These are phyloP conservation scores for Cancer borealis DNA, from an alignment of 2,888 invertebrate genomes.

Conservation along the genomic window DNA sequence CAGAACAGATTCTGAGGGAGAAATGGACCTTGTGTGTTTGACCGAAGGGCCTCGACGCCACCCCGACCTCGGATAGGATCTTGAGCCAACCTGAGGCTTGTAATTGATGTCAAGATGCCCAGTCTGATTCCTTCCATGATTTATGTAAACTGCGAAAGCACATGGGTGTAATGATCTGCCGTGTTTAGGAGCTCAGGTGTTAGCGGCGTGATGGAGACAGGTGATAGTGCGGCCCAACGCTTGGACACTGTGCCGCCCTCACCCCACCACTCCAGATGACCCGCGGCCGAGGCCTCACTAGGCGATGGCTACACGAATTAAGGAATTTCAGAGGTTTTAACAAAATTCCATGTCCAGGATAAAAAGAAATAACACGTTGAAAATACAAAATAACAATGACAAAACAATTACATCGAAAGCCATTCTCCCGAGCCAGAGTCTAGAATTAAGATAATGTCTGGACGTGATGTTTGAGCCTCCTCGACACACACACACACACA, in stretches of 20 bases:
- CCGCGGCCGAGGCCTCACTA: not conserved
- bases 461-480: not conserved
- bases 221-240: slow-evolving; percentile 58
- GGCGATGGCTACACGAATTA: not conserved
- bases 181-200: slow-evolving; percentile 72
- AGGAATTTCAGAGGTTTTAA: not conserved
- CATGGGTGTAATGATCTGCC: slow-evolving; percentile 74
- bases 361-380: not conserved
- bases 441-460: not conserved
- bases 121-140: slow-evolving; percentile 70
- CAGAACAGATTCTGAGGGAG: not conserved
- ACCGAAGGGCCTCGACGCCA: slow-evolving; percentile 47
- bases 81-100: slow-evolving; percentile 72
- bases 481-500: not conserved
- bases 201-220: slow-evolving; percentile 67
- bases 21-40: slow-evolving; percentile 49
- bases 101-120: slow-evolving; percentile 75
- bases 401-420: slow-evolving; percentile 1
- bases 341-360: not conserved
- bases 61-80: slow-evolving; percentile 65
- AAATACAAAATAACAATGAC: not conserved
- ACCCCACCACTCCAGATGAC: not conserved
- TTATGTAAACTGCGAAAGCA: slow-evolving; percentile 75
- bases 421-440: not conserved
- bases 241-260: slow-evolving; percentile 25